These are phyloP conservation scores for Acyrthosiphon pisum DNA, from an alignment of 1,140 invertebrate species.

Conservation along the genomic window DNA sequence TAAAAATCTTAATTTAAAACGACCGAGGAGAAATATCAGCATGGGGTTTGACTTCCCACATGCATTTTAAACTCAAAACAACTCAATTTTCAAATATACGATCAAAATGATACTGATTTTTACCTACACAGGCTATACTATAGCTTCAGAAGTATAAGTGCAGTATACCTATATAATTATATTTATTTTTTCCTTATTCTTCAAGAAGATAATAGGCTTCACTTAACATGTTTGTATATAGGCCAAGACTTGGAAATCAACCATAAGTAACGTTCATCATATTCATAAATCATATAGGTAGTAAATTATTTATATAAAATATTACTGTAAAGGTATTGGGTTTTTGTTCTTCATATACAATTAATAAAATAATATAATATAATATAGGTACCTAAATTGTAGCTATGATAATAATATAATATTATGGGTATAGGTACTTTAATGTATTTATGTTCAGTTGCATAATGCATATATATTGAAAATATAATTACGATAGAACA, in stretches of 20 bases:
- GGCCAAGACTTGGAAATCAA: background rate
- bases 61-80: background rate
- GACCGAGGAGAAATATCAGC: background rate
- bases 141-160: background rate
- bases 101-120: background rate
- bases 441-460: no score
- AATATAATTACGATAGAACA: no score
- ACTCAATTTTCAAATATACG: background rate
- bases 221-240: no score
- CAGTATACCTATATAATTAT: no score
- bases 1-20: background rate
- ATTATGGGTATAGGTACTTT: no score
- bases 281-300: background rate
- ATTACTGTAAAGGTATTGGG: no score
- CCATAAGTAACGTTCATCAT: background rate
- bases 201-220: no score
- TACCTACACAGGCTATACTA: background rate
- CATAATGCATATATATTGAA: no score
- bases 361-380: background rate
- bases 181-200: no score
- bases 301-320: background rate
- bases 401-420: no score
- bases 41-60: background rate
- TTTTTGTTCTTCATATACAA: background rate
- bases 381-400: no score